These are phyloP conservation scores for Sphinx pinastri DNA, from an alignment of 2,888 invertebrate genomes.

Conservation along the genomic window DNA sequence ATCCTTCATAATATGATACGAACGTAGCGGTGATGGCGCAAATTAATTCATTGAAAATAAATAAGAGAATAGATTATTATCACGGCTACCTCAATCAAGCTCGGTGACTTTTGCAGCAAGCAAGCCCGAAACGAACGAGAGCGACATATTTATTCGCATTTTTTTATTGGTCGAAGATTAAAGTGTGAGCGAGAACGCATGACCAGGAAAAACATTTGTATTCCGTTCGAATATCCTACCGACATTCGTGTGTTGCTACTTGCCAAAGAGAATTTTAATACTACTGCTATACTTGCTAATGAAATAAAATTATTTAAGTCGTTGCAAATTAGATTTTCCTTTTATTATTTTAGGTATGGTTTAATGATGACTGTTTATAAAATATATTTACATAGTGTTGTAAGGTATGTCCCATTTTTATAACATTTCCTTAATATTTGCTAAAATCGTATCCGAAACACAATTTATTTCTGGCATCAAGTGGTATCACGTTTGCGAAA, in stretches of 20 bases:
- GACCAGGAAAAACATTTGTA: conserved; percentile 48
- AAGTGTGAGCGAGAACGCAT: conserved; percentile 52
- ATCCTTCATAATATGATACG: conserved; percentile 77
- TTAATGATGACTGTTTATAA: neutral
- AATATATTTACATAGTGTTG: neutral
- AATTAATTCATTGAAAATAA: conserved; percentile 60
- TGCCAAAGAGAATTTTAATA: no score
- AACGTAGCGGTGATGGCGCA: conserved; percentile 49
- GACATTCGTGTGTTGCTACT: neutral
- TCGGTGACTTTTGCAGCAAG: conserved; percentile 29
- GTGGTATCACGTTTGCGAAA: no score
- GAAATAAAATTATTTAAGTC: no score
- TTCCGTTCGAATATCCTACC: conserved; percentile 50
- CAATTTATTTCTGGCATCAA: conserved; percentile 4
- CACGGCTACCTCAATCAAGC: conserved; percentile 36
- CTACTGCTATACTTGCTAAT: neutral
- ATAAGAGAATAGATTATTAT: conserved; percentile 43
- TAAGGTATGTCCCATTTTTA: neutral
- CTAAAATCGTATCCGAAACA: conserved; percentile 6
- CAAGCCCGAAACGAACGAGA: conserved; percentile 55
- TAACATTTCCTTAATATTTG: neutral
- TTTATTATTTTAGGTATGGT: neutral
- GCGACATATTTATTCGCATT: conserved; percentile 48
- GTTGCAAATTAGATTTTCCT: no score
- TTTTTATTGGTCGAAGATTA: conserved; percentile 44